These are phyloP conservation scores for Heliconius hermathena DNA, from an alignment of 1,140 invertebrate genomes.

Conservation along the genomic window DNA sequence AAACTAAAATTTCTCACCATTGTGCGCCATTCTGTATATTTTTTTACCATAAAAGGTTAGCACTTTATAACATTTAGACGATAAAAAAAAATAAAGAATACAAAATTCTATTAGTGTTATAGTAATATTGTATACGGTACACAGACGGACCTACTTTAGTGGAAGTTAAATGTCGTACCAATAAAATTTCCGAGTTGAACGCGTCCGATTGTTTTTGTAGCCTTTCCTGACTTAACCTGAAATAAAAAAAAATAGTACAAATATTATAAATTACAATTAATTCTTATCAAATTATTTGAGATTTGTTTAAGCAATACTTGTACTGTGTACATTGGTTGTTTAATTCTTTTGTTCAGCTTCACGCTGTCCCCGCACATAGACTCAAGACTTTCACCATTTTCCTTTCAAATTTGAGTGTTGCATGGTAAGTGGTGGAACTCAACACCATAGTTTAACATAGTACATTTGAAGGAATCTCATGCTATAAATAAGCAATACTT, in stretches of 20 bases:
- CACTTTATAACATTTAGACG: not conserved
- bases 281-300: too few species aligned
- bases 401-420: too few species aligned
- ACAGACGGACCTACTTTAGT: slow-evolving; percentile 16
- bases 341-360: too few species aligned
- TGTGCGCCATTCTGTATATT: slow-evolving; percentile 3
- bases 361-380: too few species aligned
- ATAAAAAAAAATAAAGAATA: not conserved
- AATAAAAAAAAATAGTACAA: not conserved
- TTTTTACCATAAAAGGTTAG: not conserved
- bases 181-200: slow-evolving; percentile 24
- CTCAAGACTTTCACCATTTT: too few species aligned
- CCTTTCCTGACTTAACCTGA: not conserved
- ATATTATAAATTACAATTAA: too few species aligned
- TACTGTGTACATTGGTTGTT: too few species aligned
- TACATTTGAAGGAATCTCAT: too few species aligned
- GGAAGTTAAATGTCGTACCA: slow-evolving; percentile 29
- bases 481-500: too few species aligned
- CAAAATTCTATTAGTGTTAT: not conserved
- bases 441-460: too few species aligned
- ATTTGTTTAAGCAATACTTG: too few species aligned
- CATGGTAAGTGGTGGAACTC: too few species aligned
- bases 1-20: not conserved
- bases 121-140: not conserved
- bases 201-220: slow-evolving; percentile 3